Evolutionary conservation across 2,888 invertebrate species (phyloP), one percentile per base, ranked within the genome.

Genomic region (Chymomyza caudatula): DNA sequence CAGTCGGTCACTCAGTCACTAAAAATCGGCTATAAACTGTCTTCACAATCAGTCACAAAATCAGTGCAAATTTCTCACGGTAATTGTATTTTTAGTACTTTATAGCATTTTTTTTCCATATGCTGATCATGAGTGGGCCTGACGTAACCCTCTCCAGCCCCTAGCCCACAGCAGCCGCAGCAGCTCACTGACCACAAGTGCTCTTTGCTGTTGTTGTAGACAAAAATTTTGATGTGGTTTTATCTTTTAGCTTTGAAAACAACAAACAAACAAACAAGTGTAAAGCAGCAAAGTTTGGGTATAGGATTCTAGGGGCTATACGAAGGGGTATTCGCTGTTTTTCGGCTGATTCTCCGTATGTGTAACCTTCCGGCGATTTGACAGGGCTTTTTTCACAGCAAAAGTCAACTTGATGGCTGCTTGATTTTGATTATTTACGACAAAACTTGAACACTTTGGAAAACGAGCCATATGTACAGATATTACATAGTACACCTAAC

Each of bases 21-120:
- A 81, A 75, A 85, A 83, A 86, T 79, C 86, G 83, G 76, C 86
- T 86, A 86, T 86, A 86, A 85, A 85, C 49, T 77, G 75, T 81
- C 74, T 73, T 83, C 81, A 85, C 85, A 85, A 86, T 84, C 85
- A 85, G 86, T 86, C 86, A 84, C 78, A 84, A 86, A 86, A 80
- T 85, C 86, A 85, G 80, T 76, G 78, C 75, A 73, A 85, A 78
- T 76, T 75, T 83, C 77, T 78, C 84, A 86, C 87, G 83, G 86
- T 85, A 85, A 85, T 85, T 85, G 81, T 88, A 88, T 88, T 88
- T 88, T 87, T 88, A 88, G 88, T 88, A 85, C 82, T 84, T 86
- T 88, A 85, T 87, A 88, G 87, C 85, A 88, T 86, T 80, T 86
- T 81, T 74, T 84, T 71, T 85, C 84, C 81, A 81, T 70, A 85